These are phyloP conservation scores for Macroglossus sobrinus DNA, from an alignment of 2,113 vertebrate species.

Conservation along the genomic window DNA sequence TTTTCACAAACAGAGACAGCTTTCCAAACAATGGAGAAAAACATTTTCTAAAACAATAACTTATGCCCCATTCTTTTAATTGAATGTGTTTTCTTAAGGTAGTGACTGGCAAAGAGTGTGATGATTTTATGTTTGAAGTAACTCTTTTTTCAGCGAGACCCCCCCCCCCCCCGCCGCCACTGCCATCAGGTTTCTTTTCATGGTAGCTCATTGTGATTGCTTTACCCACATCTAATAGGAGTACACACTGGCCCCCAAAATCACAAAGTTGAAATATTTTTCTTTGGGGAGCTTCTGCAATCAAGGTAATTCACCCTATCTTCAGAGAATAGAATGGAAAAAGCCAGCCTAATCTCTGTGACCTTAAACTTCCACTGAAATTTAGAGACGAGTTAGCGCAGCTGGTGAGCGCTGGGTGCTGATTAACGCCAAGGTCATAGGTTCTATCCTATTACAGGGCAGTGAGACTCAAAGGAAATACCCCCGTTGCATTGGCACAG, in stretches of 20 bases:
- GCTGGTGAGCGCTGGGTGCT: neutral
- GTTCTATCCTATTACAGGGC: neutral
- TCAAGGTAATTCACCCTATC: constrained; percentile 37
- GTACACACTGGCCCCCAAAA: constrained; percentile 54
- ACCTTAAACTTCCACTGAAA: constrained; percentile 41
- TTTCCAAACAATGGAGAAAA: constrained; percentile 8
- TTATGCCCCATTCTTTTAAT: neutral
- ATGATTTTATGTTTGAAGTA: constrained; percentile 42
- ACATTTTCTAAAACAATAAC: neutral
- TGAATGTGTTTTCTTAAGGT: constrained; percentile 17
- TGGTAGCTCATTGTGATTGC: neutral
- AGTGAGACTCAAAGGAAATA: neutral
- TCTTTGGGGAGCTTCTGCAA: constrained; percentile 43
- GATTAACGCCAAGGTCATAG: neutral
- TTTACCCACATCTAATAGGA: constrained; percentile 31
- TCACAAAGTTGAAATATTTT: constrained; percentile 63
- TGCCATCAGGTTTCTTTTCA: constrained; percentile 32
- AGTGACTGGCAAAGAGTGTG: neutral
- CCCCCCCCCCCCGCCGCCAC: no score
- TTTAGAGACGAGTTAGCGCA: neutral
- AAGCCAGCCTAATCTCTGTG: constrained; percentile 50
- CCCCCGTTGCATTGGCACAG: neutral
- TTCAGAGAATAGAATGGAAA: constrained; percentile 34
- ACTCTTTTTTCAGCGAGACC: constrained; percentile 36
- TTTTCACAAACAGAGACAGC: neutral